These are phyloP conservation scores for Drosophila atripex DNA, from an alignment of 2,888 invertebrate species.

Conservation along the genomic window DNA sequence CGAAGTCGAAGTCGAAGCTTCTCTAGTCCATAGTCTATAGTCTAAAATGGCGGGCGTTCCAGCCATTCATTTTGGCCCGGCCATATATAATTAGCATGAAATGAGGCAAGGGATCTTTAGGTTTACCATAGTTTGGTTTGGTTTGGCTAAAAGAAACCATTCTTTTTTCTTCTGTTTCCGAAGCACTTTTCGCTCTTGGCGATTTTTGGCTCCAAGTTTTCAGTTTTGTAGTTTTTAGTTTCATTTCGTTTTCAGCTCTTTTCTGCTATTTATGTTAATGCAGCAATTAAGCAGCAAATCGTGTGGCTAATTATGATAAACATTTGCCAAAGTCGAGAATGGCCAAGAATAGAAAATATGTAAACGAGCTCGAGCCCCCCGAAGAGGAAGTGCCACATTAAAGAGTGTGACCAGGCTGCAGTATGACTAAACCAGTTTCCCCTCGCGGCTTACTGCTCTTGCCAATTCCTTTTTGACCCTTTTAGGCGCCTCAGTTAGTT, in stretches of 20 bases:
- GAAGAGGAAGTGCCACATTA: slow-evolving; percentile 22
- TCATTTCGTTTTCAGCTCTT: slow-evolving; percentile 62
- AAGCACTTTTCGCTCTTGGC: slow-evolving; percentile 62
- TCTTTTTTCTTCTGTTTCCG: slow-evolving; percentile 51
- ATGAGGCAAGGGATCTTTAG: slow-evolving; percentile 75
- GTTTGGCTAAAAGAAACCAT: slow-evolving; percentile 34
- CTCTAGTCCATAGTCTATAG: slow-evolving; percentile 31
- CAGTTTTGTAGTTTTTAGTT: slow-evolving; percentile 15
- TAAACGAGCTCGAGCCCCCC: slow-evolving; percentile 1
- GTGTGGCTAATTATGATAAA: slow-evolving; percentile 75
- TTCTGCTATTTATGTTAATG: slow-evolving; percentile 58
- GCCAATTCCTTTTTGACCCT: slow-evolving; percentile 42
- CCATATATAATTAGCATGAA: slow-evolving; percentile 81
- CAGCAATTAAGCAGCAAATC: slow-evolving; percentile 78
- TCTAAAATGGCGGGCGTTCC: slow-evolving; percentile 76
- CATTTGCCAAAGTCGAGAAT: slow-evolving; percentile 50
- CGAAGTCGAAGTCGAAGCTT: slow-evolving; percentile 41
- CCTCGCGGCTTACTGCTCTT: neutral
- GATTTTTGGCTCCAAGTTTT: slow-evolving; percentile 38
- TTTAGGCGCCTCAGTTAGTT: slow-evolving; percentile 56
- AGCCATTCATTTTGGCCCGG: slow-evolving; percentile 63
- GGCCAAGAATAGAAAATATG: slow-evolving; percentile 18
- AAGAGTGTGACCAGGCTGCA: slow-evolving; percentile 15
- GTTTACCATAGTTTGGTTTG: slow-evolving; percentile 30
- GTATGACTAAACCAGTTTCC: slow-evolving; percentile 21